Evolutionary conservation across 2,797 vertebrate genomes (phyloP), one percentile per base, ranked within the genome.

Genomic region (Sebastes hubbsi): DNA sequence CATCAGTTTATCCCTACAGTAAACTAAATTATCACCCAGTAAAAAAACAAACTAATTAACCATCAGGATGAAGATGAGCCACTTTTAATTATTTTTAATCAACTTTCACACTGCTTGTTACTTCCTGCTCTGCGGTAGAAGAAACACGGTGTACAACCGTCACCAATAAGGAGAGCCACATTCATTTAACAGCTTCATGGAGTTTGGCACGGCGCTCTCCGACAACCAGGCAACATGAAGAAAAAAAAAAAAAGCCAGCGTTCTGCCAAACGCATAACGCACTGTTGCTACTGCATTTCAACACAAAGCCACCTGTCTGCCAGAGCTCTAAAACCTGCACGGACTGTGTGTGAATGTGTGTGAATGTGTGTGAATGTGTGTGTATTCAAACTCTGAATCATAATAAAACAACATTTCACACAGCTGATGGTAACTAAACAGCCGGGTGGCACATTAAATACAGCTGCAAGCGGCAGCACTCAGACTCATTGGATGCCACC

Each of bases 261-360:
- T 69, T 84, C 77, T 78, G 78, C 83, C 85, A 81, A 88, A 81
- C 58, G 70, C 73, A 55, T 74, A 85, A 77, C 60, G 69, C 83
- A 69, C 84, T 76, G 69, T 82, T 81, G 69, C 34, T 73, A 25
- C 27, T 76, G 75, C 54, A 56, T 74, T 81, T 77, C 66, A 76
- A 72, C 75, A 85, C 68, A 79, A 77, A 79, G 70, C 71, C 78
- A 84, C 72, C 82, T 82, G 77, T 69, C 66, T 70, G 76, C 74
- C 59, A 70, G 24, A 62, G 54, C 67, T 58, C 29, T 29, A 74
- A 83, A 83, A 81, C 74, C 58, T 68, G 79, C 27, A 25, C 27
- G 14, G 24, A 61, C 4, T 58, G 56, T 67, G 36, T 38, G 34
- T 36, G 34, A 36, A 36, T 36, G 34, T 36, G 66, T 32, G 58